Base-by-base conservation (phyloP, 2,113 vertebrate genomes). In the Sebastes schlegelii region DNA sequence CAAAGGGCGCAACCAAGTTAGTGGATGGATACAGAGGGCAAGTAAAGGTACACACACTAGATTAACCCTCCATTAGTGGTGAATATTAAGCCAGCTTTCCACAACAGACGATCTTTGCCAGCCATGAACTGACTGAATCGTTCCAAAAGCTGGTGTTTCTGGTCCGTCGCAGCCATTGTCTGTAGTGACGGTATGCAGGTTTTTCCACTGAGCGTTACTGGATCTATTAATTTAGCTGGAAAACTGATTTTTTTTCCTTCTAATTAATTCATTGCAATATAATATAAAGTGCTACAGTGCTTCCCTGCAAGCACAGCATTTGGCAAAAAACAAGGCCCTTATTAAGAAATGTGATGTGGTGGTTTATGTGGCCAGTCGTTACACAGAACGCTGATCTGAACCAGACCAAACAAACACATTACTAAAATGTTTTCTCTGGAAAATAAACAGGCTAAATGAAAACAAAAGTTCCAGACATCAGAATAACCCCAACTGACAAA, bases 1-100 rank as follows among this genome's bases (percentile, higher is more conserved):
- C 26, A 68, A 2, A 19, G 13, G 23, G 1, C 11, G 80, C 9
- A 1, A 52, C 9, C 6, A 17, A 42, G 62, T 61, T 10, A 10
- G 16, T 16, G 61, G 61, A 34, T 2, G 4, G 62, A 63, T 45
- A 23, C 26, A 57, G 57, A 57, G 17, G 19, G 3, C 10, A 72
- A 58, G 40, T 5, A 42, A 55, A 81, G 17, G 23, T 34, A 43
- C 71, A 64, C 16, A 51, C 3, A 19, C 12, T 11, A n/a, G 68
- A 62, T 17, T 46, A 16, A 26, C 21, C 49, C 58, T 80, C 26
- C 62, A 51, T 19, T 60, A 23, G 14, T 7, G 46, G 12, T 19
- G 43, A 40, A 17, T 55, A 42, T 23, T 63, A 8, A 14, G 23
- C 61, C 48, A 40, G 58, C 49, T 74, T 77, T 79, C 65, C 70